Percentiles rank a stretch among this genome's conserved stretches.
These are phyloP conservation scores for Thaumatotibia leucotreta DNA, from an alignment of 1,140 invertebrate species.

Conservation along the genomic window DNA sequence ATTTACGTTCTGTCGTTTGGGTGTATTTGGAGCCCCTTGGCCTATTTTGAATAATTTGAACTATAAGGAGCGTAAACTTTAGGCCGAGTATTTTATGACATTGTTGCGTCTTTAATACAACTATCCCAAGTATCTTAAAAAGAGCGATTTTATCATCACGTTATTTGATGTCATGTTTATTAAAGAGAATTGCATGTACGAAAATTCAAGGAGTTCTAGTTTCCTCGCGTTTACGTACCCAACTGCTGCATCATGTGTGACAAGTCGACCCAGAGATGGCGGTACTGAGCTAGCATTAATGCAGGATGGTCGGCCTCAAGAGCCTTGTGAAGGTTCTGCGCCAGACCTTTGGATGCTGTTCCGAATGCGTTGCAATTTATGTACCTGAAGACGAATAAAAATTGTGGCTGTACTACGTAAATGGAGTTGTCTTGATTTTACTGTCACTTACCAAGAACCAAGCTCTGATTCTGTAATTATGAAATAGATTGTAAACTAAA, in stretches of 20 bases:
- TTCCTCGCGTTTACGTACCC: conserved; percentile 47
- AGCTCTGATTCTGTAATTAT: no score
- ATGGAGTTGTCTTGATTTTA: no score
- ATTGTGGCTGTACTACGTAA: no score
- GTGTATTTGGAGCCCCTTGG: no score
- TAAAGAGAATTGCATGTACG: no score
- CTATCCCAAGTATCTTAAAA: no score
- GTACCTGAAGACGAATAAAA: conserved; percentile 64
- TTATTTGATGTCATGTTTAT: no score
- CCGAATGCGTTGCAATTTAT: conserved; percentile 83
- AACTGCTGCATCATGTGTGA: conserved; percentile 85
- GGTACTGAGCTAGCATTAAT: conserved; percentile 79
- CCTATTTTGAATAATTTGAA: not conserved
- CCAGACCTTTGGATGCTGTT: conserved; percentile 78
- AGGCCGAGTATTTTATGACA: not conserved
- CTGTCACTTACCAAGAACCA: no score
- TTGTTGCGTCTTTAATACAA: no score
- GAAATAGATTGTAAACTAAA: no score
- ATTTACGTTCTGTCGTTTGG: not conserved
- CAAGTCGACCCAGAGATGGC: conserved; percentile 82
- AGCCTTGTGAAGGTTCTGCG: conserved; percentile 78
- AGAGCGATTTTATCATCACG: no score
- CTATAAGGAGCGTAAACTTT: not conserved
- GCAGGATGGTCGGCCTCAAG: conserved; percentile 78
- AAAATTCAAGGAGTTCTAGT: not conserved